A percentile compares a stretch with the other conserved stretches of the same genome.
Conservation (phyloP, 2,113 vertebrate species). For the Etheostoma spectabile region DNA sequence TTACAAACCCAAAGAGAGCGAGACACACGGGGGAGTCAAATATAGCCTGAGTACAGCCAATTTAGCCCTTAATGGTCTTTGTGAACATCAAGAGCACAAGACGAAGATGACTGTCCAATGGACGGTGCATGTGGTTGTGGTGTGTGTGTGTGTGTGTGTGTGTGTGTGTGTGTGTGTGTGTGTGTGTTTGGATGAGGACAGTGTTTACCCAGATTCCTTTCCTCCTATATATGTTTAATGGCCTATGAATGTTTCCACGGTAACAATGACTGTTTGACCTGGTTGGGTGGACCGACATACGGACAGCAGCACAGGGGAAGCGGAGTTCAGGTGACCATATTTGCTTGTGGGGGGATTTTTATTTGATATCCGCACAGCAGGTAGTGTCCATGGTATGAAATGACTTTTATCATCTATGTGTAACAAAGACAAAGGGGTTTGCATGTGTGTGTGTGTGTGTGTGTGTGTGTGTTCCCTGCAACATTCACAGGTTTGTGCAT, state of each 20-base stretch:
- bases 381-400: conserved; percentile 47
- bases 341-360: conserved; percentile 42
- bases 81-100: conserved; percentile 72
- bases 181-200: conserved; percentile 35
- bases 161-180: conserved; percentile 17
- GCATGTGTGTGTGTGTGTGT: conserved; percentile 3
- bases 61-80: conserved; percentile 79
- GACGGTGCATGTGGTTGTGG: conserved; percentile 24
- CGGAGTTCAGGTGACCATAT: conserved; percentile 65
- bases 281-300: conserved; percentile 43
- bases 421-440: conserved; percentile 39
- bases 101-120: conserved; percentile 68
- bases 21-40: conserved; percentile 67
- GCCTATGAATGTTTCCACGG: conserved; percentile 79
- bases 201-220: conserved; percentile 68
- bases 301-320: conserved; percentile 62
- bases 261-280: conserved; percentile 72
- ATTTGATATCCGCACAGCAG: conserved; percentile 65
- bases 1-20: conserved; percentile 69
- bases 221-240: conserved; percentile 75
- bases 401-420: conserved; percentile 43
- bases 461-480: not conserved
- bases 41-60: conserved; percentile 77
- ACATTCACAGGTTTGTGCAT: not conserved
- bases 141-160: conserved; percentile 24